Base-by-base conservation (phyloP, 2,113 vertebrate species). In the Cyprinus carpio region DNA sequence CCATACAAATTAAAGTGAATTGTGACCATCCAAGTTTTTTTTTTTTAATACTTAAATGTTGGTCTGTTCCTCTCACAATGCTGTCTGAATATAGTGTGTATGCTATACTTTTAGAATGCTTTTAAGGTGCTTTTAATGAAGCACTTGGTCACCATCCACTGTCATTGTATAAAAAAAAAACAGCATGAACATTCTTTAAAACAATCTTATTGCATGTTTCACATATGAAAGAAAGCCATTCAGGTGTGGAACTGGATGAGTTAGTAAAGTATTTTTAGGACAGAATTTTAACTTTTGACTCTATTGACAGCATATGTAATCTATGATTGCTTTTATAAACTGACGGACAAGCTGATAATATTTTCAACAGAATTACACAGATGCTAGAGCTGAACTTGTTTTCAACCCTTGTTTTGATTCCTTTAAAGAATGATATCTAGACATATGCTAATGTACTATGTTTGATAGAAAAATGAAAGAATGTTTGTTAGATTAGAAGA, bases 311-410 rank as follows among this genome's bases (percentile, higher is more conserved):
- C 69, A 72, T 71, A 3, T 71, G 29, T 34, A 18, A 29, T 31
- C 29, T 65, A 13, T 13, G 62, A 2, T 65, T 37, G 58, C 25
- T 34, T 18, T 71, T 40, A 1, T 34, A 69, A 34, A 69, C 58
- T 62, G 58, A 62, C 10, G 1, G 23, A 23, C 65, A 37, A 74
- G 71, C n/a, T 43, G 27, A 65, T 31, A 15, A 11, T 40, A 72
- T 75, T 75, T 75, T 75, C 23, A 75, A 27, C n/a, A 49, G 27
- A 1, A 4, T 40, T 23, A 25, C 31, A 60, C 2, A 25, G 10
- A 81, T 46, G 15, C 60, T 81, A 49, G 60, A 65, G 37, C 16
- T 65, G 72, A 75, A 75, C n/a, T 75, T 29, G n/a, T 49, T 81
- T 81, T 81, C 16, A 65, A 81, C 78, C 16, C n/a, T 29, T 18